Conservation (phyloP, 2,888 invertebrate species). For the Lasioglossum morio region DNA sequence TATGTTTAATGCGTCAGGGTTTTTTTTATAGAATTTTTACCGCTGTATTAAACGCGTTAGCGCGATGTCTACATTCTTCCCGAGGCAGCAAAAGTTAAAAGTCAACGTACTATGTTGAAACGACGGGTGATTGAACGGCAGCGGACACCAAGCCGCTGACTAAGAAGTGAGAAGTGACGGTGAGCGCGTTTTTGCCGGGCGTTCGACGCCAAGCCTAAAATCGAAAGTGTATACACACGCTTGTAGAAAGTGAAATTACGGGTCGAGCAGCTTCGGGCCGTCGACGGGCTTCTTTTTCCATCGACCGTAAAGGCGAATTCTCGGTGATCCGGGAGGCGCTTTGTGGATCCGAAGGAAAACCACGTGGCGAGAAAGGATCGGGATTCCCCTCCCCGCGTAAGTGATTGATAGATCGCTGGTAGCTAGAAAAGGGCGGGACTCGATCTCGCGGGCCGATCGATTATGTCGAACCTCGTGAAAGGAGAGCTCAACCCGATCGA, state of each 20-base stretch:
- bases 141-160: conserved; percentile 23
- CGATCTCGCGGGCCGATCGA: conserved; percentile 7
- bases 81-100: not conserved
- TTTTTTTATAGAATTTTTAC: not conserved
- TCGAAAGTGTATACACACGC: conserved; percentile 76
- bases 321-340: not conserved
- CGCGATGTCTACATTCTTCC: conserved; percentile 8
- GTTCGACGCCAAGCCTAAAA: conserved; percentile 68
- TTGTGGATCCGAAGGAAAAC: not conserved
- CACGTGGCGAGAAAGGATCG: conserved; percentile 43
- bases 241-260: conserved; percentile 80
- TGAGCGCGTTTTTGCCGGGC: conserved; percentile 51
- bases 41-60: too few species aligned
- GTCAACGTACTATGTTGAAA: conserved; percentile 28
- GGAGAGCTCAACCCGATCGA: conserved; percentile 19
- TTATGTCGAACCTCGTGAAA: conserved; percentile 18
- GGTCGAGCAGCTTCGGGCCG: conserved; percentile 15
- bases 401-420: conserved; percentile 44
- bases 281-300: conserved; percentile 19
- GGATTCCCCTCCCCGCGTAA: not conserved
- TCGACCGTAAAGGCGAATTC: conserved; percentile 38
- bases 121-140: conserved; percentile 46
- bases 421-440: conserved; percentile 29
- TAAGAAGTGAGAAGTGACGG: conserved; percentile 45
- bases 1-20: too few species aligned